Base-by-base conservation (phyloP, 1,140 invertebrate species). In the Drosophila tropicalis region DNA sequence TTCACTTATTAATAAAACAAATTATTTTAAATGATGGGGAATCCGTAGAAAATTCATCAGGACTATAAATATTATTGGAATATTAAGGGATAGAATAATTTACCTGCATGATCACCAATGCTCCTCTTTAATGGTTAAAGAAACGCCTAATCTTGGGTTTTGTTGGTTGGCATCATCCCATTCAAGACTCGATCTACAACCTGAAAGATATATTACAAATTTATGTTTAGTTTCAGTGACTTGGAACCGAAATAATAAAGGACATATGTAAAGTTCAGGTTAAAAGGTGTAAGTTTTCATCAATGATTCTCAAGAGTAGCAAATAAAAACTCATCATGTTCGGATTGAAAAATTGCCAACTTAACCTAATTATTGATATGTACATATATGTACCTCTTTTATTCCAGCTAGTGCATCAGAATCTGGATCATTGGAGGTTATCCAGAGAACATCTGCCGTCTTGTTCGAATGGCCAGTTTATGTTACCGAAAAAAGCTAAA, bases 21-120 rank as follows among this genome's bases (percentile, higher is more conserved):
- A 13, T 56, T 66, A 34, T 66, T 55, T 36, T 15, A 71, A 71
- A 71, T 66, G 62, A 62, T 71, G 62, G 62, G 57, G 62, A 66
- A 71, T 71, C 69, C 69, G 69, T 62, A 41, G 34, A 61, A 19
- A 67, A 29, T 44, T 71, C 69, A 71, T 71, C 55, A 70, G 10
- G 36, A 5, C n/a, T 60, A 51, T 15, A 17, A 22, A 51, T 2
- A 9, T 7, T 0, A 44, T 39, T 22, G 4, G n/a, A 62, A 54
- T 9, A 22, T 44, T 7, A 12, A 19, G 15, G 15, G 15, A 15
- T 1, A 61, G 5, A 29, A 29, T 15, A 15, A 44, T 41, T 41
- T 41, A 44, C n/a, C 6, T 4, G 29, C 29, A 29, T 34, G 6
- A 15, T 7, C n/a, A 13, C 5, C 25, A 4, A 9, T 10, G 9